Evolutionary conservation across 2,113 vertebrate species (phyloP), one percentile per base, ranked within the genome.

Genomic region (Labeo catla): DNA sequence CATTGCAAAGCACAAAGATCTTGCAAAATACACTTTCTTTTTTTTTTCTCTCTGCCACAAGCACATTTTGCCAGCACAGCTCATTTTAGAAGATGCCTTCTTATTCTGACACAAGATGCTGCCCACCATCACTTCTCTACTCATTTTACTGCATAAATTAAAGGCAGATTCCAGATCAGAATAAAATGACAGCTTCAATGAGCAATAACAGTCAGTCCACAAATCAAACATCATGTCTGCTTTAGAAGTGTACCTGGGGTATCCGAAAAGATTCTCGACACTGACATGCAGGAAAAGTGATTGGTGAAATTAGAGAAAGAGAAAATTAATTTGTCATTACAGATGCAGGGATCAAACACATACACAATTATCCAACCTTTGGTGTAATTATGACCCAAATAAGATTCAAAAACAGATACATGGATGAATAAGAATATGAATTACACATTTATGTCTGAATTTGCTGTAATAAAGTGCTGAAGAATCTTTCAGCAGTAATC

Each of bases 211-310:
- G 3, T 2, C 19, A 57, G 19, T 45, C n/a, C 52, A 68, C 76
- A 43, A 36, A 83, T 93, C 96, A 90, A 95, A 96, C 95, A 95
- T 96, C 93, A 94, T 81, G 5, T 54, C 88, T 88, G 93, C 86
- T 77, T 91, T 94, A 90, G 88, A 92, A 90, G 92, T 52, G 84
- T 91, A 87, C 86, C 91, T 89, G 39, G 96, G 94, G 91, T 93
- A 93, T 92, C 93, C 93, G 84, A 91, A 92, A 85, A 96, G 93
- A 91, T 97, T 97, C 92, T 97, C 96, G 94, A 96, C 96, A 90
- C 96, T 97, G 93, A 89, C 54, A 61, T 23, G 52, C 28, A 82
- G 36, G 77, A 77, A 86, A 65, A 80, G 23, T 39, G 52, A 61
- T 80, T 39, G 52, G 34, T 54, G 23, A 61, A 61, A 80, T 61